phyloP scores from a whole-genome alignment of 2,888 invertebrate genomes.

The Ceramica pisi region DNA sequence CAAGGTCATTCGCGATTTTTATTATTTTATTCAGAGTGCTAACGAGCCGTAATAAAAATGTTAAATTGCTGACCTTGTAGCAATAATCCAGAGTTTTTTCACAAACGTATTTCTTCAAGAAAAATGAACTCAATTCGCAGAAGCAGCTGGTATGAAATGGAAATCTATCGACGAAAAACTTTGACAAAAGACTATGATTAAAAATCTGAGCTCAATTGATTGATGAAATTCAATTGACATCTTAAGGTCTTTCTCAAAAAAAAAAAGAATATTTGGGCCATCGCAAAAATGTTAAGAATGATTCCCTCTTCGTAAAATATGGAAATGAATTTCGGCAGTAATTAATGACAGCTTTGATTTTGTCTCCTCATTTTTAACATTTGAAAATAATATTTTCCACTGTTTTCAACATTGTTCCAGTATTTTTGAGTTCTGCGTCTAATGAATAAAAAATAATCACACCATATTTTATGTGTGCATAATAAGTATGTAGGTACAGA shows the following conservation, averaged over 20 bases:
- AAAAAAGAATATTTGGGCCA: slow-evolving; percentile 55
- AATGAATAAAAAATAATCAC: too few relatives aligned
- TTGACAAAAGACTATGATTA: slow-evolving; percentile 66
- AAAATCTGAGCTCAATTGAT: slow-evolving; percentile 63
- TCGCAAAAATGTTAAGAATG: slow-evolving; percentile 52
- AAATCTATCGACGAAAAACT: slow-evolving; percentile 57
- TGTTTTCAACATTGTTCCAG: background rate
- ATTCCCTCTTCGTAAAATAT: slow-evolving; percentile 35
- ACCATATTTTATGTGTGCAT: too few relatives aligned
- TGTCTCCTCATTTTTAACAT: background rate
- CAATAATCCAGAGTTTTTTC: slow-evolving; percentile 47
- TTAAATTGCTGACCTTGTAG: slow-evolving; percentile 47
- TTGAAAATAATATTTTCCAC: background rate
- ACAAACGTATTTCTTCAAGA: slow-evolving; percentile 32
- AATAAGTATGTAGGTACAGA: too few relatives aligned
- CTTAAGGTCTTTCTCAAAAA: slow-evolving; percentile 49
- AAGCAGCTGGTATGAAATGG: slow-evolving; percentile 57
- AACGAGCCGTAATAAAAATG: slow-evolving; percentile 39
- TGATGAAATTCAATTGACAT: slow-evolving; percentile 66
- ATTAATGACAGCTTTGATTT: slow-evolving; percentile 41
- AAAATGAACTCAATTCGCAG: slow-evolving; percentile 43
- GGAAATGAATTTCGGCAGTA: slow-evolving; percentile 31
- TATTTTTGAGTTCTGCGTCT: background rate
- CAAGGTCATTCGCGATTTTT: slow-evolving; percentile 21
- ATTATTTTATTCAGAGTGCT: slow-evolving; percentile 30